Evolutionary conservation across 2,113 vertebrate genomes (phyloP).

Genomic region (Zosterops pallidus): DNA sequence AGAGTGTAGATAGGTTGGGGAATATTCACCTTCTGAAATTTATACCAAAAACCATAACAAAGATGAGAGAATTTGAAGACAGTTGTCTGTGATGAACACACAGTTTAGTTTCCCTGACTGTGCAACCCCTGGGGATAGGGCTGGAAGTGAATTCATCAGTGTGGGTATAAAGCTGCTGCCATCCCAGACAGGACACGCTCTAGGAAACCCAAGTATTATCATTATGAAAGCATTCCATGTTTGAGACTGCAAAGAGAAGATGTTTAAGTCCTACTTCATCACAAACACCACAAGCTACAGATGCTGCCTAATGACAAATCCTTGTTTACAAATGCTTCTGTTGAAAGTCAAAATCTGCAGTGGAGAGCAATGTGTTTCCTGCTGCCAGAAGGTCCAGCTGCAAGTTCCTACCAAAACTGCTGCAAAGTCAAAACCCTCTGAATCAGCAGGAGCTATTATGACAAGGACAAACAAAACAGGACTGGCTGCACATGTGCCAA

Average conservation of each 20-base stretch:
- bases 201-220: background rate
- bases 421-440: background rate
- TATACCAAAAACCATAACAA: background rate
- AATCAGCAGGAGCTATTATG: background rate
- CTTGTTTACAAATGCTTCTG: background rate
- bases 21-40: background rate
- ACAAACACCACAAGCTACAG: background rate
- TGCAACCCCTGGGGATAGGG: too few species aligned
- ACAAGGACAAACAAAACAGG: background rate
- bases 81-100: background rate
- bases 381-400: background rate
- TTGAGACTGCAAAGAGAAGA: background rate
- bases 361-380: background rate
- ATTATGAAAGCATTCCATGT: background rate
- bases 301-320: background rate
- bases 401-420: constrained; percentile 9
- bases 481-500: background rate
- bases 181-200: background rate
- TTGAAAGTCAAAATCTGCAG: background rate
- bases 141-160: background rate
- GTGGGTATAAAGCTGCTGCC: background rate
- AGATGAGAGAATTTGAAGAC: background rate
- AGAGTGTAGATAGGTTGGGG: background rate
- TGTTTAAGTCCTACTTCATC: background rate
- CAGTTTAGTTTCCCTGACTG: background rate